Evolutionary conservation across 2,888 invertebrate species (phyloP).

Genomic region (Seira sanloemensis): DNA sequence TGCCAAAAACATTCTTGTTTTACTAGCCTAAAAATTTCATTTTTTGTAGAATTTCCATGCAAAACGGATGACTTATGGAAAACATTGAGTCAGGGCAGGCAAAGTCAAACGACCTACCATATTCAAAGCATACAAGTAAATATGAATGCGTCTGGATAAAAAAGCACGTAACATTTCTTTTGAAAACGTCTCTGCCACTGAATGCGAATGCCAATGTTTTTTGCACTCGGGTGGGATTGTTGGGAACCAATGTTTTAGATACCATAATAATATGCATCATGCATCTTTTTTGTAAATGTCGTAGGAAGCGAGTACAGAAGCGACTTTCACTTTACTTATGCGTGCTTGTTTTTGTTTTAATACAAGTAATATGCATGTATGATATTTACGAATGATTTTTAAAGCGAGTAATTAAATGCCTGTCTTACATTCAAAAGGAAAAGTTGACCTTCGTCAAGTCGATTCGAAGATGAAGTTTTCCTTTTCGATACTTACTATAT

Average conservation of each 20-base stretch:
- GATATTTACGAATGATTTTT: no score
- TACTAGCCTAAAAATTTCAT: not conserved
- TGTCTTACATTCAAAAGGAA: not conserved
- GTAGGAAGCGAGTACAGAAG: no score
- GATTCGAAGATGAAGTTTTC: not conserved
- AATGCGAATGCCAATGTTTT: no score
- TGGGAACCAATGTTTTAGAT: no score
- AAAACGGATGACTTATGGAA: not conserved
- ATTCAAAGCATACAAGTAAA: not conserved
- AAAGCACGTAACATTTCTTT: not conserved
- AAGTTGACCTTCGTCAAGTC: not conserved
- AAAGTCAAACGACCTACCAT: not conserved
- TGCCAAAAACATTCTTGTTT: slow-evolving; percentile 11
- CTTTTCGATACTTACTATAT: not conserved
- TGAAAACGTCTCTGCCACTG: not conserved
- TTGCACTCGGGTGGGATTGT: no score
- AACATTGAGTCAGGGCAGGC: not conserved
- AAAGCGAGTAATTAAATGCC: no score
- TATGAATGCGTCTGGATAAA: not conserved
- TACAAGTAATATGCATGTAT: no score
- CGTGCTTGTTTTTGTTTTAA: no score
- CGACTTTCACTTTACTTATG: not conserved
- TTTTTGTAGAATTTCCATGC: not conserved
- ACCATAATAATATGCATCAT: no score
- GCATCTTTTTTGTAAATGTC: no score